Conservation (phyloP, 2,113 vertebrate genomes). For the Nibea coibor region DNA sequence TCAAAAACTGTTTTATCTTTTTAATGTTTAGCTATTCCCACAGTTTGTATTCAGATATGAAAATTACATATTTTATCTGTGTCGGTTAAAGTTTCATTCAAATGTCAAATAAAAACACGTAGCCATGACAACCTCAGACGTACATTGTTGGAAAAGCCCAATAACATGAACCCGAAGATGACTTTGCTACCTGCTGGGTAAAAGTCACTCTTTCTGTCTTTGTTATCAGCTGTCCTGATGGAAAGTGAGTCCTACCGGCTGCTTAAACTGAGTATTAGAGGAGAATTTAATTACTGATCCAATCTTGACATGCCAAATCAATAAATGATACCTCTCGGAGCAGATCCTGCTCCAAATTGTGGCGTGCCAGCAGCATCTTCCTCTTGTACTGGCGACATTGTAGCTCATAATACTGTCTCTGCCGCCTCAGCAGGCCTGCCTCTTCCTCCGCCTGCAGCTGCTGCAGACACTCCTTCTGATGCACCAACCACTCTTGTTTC, state of each 20-base stretch:
- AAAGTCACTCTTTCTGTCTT: background rate
- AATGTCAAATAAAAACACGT: background rate
- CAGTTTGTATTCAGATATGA: background rate
- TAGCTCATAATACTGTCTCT: slow-evolving; percentile 92
- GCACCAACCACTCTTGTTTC: slow-evolving; percentile 93
- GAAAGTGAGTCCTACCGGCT: background rate
- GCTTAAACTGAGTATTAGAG: background rate
- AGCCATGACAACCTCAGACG: background rate
- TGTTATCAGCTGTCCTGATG: background rate
- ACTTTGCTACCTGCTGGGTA: background rate
- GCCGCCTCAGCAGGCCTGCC: slow-evolving; percentile 87
- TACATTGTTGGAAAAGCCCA: background rate
- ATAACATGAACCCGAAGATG: background rate
- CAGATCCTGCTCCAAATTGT: slow-evolving; percentile 93
- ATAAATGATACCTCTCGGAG: slow-evolving; percentile 87
- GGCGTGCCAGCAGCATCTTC: slow-evolving; percentile 91
- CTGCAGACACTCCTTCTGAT: slow-evolving; percentile 93
- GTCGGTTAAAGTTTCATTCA: background rate
- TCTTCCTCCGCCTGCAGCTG: slow-evolving; percentile 93
- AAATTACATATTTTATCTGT: background rate
- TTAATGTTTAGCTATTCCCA: background rate
- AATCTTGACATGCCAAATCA: background rate
- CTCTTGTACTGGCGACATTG: slow-evolving; percentile 94
- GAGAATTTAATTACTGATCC: background rate
- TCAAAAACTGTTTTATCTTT: background rate